A percentile compares a stretch with the other conserved stretches of the same genome.
phyloP scores from a whole-genome alignment of 2,797 vertebrate genomes.

The Pitangus sulphuratus region DNA sequence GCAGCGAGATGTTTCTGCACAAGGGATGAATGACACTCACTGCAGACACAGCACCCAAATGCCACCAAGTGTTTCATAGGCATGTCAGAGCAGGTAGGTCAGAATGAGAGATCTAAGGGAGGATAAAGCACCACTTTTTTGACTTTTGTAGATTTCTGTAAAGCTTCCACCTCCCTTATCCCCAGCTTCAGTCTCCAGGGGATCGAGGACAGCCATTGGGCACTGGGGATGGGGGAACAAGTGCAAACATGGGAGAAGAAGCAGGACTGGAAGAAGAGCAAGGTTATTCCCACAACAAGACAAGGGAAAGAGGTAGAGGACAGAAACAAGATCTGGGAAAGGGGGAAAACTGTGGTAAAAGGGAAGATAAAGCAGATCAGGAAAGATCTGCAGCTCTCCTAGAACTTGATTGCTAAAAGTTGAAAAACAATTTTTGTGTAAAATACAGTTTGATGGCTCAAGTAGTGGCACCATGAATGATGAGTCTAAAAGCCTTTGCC shows the following conservation, averaged over 20 bases:
- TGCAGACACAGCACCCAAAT: background rate
- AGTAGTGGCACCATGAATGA: background rate
- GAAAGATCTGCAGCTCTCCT: background rate
- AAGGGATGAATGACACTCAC: background rate
- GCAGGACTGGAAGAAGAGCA: background rate
- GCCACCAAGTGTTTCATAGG: background rate
- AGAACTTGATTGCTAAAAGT: background rate
- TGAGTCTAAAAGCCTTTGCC: background rate
- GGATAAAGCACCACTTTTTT: background rate
- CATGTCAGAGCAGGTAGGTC: background rate
- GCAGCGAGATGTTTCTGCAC: background rate
- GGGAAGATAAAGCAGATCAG: background rate
- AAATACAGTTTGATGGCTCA: background rate
- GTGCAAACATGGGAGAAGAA: background rate
- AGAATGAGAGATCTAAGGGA: background rate
- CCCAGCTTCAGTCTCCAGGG: background rate
- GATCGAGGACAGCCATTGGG: rapidly evolving
- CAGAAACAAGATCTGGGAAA: background rate
- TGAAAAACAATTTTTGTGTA: background rate
- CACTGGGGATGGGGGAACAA: background rate
- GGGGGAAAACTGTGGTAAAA: background rate
- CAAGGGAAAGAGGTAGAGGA: background rate
- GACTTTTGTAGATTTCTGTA: background rate
- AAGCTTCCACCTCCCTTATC: background rate
- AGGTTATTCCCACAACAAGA: background rate